Evolutionary conservation across 2,888 invertebrate species (phyloP).

Genomic region (Dioctria linearis): DNA sequence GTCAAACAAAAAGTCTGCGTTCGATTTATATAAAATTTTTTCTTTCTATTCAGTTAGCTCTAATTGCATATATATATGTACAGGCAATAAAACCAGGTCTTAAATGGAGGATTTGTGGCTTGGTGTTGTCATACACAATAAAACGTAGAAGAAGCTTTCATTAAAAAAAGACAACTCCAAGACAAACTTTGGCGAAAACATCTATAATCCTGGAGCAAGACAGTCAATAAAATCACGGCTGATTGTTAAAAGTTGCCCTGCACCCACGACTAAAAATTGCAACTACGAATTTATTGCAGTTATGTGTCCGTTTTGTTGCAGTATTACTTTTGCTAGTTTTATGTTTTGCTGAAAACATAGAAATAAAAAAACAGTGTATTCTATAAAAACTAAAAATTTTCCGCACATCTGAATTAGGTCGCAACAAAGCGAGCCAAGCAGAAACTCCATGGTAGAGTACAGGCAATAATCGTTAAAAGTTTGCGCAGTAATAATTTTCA

Average conservation of each 20-base stretch:
- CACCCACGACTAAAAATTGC: background rate
- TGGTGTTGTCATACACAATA: too few relatives aligned
- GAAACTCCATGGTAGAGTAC: background rate
- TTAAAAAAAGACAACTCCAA: background rate
- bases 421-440: background rate
- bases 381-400: background rate
- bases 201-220: background rate
- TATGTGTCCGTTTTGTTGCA: background rate
- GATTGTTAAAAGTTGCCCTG: background rate
- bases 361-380: background rate
- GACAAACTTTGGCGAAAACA: background rate
- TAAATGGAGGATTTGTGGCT: too few relatives aligned
- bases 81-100: too few relatives aligned
- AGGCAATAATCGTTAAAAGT: background rate
- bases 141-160: background rate
- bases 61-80: too few relatives aligned
- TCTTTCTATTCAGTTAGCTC: too few relatives aligned
- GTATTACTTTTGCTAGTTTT: background rate
- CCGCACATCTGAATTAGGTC: background rate
- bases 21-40: too few relatives aligned
- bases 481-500: background rate
- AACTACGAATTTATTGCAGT: background rate
- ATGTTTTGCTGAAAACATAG: background rate
- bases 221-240: conserved; percentile 3
- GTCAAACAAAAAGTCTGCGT: background rate